Conservation (phyloP, 2,113 vertebrate species). For the Prochilodus magdalenae region DNA sequence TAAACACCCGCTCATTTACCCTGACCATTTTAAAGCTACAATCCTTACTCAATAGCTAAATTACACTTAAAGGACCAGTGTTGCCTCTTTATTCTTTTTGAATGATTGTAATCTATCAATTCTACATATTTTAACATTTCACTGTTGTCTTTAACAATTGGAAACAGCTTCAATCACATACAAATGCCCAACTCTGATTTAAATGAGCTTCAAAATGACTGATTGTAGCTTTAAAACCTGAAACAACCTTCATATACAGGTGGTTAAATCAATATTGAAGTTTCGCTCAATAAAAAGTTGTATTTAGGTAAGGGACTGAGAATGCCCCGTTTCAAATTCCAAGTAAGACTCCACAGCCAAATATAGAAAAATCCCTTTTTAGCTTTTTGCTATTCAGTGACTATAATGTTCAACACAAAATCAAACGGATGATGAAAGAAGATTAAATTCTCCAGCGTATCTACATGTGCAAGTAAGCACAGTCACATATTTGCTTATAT, state of each 20-base stretch:
- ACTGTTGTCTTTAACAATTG: too few relatives aligned
- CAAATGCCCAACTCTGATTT: not conserved
- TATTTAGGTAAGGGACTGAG: not conserved
- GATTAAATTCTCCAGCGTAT: slow-evolving; percentile 48
- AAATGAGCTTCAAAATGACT: not conserved
- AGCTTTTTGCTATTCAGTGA: not conserved
- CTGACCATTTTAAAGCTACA: slow-evolving; percentile 6
- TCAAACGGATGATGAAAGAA: slow-evolving; percentile 8
- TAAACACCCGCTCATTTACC: not conserved
- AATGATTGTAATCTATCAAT: not conserved
- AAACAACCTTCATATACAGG: too few relatives aligned
- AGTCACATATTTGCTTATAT: not conserved
- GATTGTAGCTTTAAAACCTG: slow-evolving; percentile 32
- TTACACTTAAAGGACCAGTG: too few relatives aligned
- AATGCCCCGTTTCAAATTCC: not conserved
- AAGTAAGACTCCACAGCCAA: not conserved
- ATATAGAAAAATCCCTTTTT: not conserved
- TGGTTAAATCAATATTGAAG: not conserved
- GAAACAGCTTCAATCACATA: not conserved
- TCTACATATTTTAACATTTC: too few relatives aligned
- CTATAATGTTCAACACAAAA: slow-evolving; percentile 1
- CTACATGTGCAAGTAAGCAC: not conserved
- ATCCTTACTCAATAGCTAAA: not conserved
- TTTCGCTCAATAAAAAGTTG: not conserved
- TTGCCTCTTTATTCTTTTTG: not conserved